Evolutionary conservation across 2,113 vertebrate genomes (phyloP).

Genomic region (Argyrosomus japonicus): DNA sequence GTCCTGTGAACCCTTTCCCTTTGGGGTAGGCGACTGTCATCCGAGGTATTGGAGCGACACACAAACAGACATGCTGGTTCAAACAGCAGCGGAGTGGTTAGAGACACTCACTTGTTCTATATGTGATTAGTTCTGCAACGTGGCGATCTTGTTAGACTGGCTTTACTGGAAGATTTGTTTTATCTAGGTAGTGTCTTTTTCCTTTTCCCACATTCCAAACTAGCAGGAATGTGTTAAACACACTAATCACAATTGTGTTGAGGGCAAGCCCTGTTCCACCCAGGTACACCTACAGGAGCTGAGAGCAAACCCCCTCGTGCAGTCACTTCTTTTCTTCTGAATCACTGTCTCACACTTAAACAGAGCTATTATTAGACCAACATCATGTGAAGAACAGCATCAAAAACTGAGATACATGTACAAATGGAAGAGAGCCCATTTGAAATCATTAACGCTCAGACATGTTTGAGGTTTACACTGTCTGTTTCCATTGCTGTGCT

Average conservation of each 20-base stretch:
- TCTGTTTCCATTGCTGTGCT: neutral
- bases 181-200: constrained; percentile 18
- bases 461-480: neutral
- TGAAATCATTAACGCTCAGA: neutral
- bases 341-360: neutral
- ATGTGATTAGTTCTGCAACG: neutral
- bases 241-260: constrained; percentile 9
- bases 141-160: constrained; percentile 64
- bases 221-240: constrained; percentile 53
- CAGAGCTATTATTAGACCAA: neutral
- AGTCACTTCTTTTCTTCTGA: neutral
- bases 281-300: neutral
- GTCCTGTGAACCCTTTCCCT: constrained; percentile 5
- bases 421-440: neutral
- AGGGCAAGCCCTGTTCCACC: constrained; percentile 50
- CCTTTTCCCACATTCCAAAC: constrained; percentile 38
- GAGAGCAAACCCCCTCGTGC: neutral
- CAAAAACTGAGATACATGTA: neutral
- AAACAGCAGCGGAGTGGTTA: neutral
- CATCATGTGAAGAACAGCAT: neutral
- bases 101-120: neutral
- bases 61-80: constrained; percentile 1
- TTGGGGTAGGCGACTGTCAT: constrained; percentile 25
- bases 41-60: constrained; percentile 43
- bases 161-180: constrained; percentile 49